Conservation (phyloP, 2,113 vertebrate species). For the Thalassoma bifasciatum region DNA sequence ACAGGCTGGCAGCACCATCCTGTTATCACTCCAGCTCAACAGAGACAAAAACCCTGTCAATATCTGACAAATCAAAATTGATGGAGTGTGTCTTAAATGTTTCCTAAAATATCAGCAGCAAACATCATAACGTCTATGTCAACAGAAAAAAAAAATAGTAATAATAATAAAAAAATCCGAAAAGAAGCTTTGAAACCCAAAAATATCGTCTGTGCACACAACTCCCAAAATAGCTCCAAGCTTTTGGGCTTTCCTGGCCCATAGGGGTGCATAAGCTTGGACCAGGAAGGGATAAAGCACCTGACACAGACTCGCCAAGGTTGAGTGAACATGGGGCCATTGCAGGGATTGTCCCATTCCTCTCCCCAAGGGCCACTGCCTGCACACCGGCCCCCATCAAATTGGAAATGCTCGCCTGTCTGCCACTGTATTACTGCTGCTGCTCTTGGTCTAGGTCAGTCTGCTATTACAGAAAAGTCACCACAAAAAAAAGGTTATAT, state of each 20-base stretch:
- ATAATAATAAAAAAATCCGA: neutral
- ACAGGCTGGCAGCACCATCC: conserved; percentile 21
- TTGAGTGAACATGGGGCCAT: conserved; percentile 30
- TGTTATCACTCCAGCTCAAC: conserved; percentile 37
- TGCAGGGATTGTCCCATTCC: conserved; percentile 30
- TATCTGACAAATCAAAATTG: conserved; percentile 55
- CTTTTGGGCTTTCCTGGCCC: conserved; percentile 37
- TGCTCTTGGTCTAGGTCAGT: conserved; percentile 20
- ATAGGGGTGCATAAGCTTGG: neutral
- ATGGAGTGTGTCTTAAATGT: conserved; percentile 45
- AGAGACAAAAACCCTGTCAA: conserved; percentile 22
- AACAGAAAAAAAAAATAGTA: conserved; percentile 17
- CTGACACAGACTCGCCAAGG: conserved; percentile 26
- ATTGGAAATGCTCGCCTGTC: conserved; percentile 21
- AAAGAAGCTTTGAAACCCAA: conserved; percentile 19
- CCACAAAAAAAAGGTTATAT: conserved; percentile 14
- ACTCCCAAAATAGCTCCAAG: conserved; percentile 37
- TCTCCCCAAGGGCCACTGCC: conserved; percentile 38
- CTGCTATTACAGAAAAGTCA: neutral
- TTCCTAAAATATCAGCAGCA: conserved; percentile 42
- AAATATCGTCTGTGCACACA: conserved; percentile 17
- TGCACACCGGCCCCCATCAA: conserved; percentile 32
- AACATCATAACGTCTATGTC: conserved; percentile 56
- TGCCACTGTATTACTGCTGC: conserved; percentile 41
- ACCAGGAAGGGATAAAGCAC: conserved; percentile 21